Base-by-base conservation (phyloP, 2,113 vertebrate species). In the Heloderma charlesbogerti region DNA sequence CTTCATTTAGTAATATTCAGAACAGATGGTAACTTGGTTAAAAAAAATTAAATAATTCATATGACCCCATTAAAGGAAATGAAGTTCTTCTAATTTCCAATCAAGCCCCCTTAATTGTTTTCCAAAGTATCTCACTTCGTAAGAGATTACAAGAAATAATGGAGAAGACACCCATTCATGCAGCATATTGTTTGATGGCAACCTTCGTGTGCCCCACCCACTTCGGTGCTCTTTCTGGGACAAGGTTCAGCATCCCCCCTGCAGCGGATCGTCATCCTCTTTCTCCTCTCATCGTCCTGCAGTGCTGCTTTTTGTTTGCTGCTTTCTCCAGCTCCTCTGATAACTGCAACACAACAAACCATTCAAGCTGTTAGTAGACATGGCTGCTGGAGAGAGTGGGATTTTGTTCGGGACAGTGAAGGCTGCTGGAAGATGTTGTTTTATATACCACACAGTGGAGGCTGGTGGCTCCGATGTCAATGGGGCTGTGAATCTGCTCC, bases 341-440 rank as follows among this genome's bases (percentile, higher is more conserved):
- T 93, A 97, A 95, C 98, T 98, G 97, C 67, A 97, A 97, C 29
- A 90, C 97, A 67, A 96, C 72, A 94, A 94, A 96, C 34, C 29
- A 89, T 90, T 93, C 91, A 93, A 84, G 95, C 90, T 93, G 74
- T 84, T 67, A 51, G 60, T 27, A 93, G 67, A 86, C 18, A 29
- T 54, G 82, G 51, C 71, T 37, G 54, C 16, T 27, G 40, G 80
- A 48, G 16, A 43, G 63, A 78, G 72, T 37, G 60, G 37, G 86
- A 34, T 29, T 91, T 88, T 92, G 82, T 77, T 51, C 79, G 18
- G 40, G 74, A 84, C 2, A n/a, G 43, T 3, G 20, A 88, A 81
- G 77, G 45, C 34, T 81, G 20, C 9, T 4, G 22, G 27, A 60
- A 90, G 5, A 3, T 71, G 25, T n/a, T n/a, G 5, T 77, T 74